Evolutionary conservation across 2,888 invertebrate species (phyloP).

Genomic region (Sericinus montela): DNA sequence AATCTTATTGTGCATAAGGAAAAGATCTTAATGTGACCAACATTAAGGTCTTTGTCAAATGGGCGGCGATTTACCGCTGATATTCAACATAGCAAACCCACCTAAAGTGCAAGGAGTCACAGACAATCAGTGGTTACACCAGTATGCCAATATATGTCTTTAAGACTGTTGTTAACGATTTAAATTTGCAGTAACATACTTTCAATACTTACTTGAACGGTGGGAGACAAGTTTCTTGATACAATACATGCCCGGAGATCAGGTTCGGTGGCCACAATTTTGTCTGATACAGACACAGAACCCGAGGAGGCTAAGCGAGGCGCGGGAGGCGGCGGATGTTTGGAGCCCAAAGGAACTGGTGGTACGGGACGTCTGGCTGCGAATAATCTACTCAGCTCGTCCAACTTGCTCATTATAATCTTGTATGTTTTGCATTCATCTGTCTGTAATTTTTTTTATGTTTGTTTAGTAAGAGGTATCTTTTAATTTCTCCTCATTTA

Average conservation of each 20-base stretch:
- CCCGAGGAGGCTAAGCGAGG: slow-evolving; percentile 18
- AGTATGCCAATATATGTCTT: no score
- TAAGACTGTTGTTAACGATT: no score
- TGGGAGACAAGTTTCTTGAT: slow-evolving; percentile 20
- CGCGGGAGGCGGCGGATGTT: slow-evolving; percentile 13
- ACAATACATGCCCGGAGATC: slow-evolving; percentile 18
- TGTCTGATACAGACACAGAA: slow-evolving; percentile 52
- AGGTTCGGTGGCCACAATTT: slow-evolving; percentile 48
- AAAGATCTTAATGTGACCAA: no score
- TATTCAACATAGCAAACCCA: no score
- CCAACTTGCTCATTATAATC: slow-evolving; percentile 63
- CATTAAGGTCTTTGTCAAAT: no score
- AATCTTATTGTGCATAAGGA: no score
- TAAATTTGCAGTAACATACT: no score
- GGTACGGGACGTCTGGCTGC: slow-evolving; percentile 27
- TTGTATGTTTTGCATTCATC: slow-evolving; percentile 65
- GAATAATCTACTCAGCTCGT: slow-evolving; percentile 54
- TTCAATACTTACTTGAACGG: slow-evolving; percentile 14
- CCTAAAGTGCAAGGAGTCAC: no score
- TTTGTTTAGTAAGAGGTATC: no score
- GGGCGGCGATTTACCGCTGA: no score
- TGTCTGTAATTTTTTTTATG: slow-evolving; percentile 31
- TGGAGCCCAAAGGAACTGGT: slow-evolving; percentile 22
- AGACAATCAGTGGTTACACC: no score
- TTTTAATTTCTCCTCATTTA: no score